phyloP scores from a whole-genome alignment of 1,140 invertebrate genomes.

The Lepidostoma basale region DNA sequence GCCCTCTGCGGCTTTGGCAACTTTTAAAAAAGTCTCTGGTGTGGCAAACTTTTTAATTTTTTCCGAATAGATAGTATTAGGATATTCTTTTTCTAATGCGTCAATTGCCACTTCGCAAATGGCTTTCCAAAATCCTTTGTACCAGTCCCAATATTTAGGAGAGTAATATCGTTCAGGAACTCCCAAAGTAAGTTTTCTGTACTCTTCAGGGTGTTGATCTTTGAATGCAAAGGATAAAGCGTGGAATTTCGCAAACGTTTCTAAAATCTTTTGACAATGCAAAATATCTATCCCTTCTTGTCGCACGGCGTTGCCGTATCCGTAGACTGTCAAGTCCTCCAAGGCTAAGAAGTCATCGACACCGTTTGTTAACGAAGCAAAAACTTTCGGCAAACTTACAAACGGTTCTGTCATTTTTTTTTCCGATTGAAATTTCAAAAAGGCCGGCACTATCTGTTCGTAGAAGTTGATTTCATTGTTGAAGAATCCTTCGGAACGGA shows the following conservation, averaged over 20 bases:
- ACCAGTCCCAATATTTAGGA: constrained; percentile 66
- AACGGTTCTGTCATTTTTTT: constrained; percentile 59
- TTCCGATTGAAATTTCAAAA: constrained; percentile 56
- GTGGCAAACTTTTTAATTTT: constrained; percentile 63
- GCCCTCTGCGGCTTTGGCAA: constrained; percentile 49
- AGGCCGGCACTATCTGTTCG: constrained; percentile 57
- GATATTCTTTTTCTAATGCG: constrained; percentile 68
- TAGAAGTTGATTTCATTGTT: constrained; percentile 68
- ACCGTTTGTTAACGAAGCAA: constrained; percentile 64
- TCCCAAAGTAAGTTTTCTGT: constrained; percentile 54
- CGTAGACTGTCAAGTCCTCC: constrained; percentile 65
- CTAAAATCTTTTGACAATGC: constrained; percentile 61
- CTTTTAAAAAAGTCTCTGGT: constrained; percentile 53
- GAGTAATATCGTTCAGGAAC: constrained; percentile 66
- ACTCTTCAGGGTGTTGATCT: constrained; percentile 65
- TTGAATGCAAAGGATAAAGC: constrained; percentile 71
- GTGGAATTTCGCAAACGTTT: constrained; percentile 70
- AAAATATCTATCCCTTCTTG: constrained; percentile 61
- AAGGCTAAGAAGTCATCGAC: constrained; percentile 69
- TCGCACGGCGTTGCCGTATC: constrained; percentile 59
- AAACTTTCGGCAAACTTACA: constrained; percentile 61
- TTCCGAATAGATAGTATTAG: constrained; percentile 62
- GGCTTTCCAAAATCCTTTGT: constrained; percentile 63
- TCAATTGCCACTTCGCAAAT: constrained; percentile 63
- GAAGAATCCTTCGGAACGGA: constrained; percentile 66